Evolutionary conservation across 2,888 invertebrate genomes (phyloP), one percentile per base, ranked within the genome.

Genomic region (Teleiodes luculella): DNA sequence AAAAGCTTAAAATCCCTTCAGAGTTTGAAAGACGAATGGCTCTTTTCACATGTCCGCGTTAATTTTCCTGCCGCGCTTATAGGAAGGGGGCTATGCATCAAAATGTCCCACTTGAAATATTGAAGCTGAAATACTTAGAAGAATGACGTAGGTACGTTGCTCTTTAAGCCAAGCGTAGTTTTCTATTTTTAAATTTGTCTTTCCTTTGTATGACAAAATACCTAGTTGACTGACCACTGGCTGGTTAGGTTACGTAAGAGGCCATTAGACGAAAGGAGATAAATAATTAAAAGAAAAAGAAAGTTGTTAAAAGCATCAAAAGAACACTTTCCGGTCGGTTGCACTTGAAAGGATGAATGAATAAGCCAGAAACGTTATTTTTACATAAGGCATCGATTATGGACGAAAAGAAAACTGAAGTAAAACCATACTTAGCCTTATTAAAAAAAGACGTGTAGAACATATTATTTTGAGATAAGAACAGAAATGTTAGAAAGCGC

Each of bases 51-150:
- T 46, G 39, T 56, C 55, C 60, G 60, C 55, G 28, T 66, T 62
- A 57, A 57, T 74, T 74, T 74, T 71, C 70, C 73, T 67, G 60
- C 41, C 55, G 61, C 59, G 58, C 60, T 73, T 60, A 55, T 61
- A 55, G 64, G 72, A 72, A 70, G 16, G 59, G 55, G 54, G 57
- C 52, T 51, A 31, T 53, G 57, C 56, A 59, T 57, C 56, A 54
- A 61, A 53, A 59, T 55, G 50, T 36, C 16, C 57, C 57, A 60
- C 51, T 10, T 57, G 49, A 58, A 58, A 53, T 33, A 61, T 43
- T 39, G 37, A 51, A 18, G 49, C 49, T 14, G 49, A 55, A 59
- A 36, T 70, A 70, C 71, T 53, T 20, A 59, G 71, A 71, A 71
- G 57, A 31, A 46, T 52, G 41, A 52, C 49, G 35, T 37, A 30